These are phyloP conservation scores for Leptothorax acervorum DNA, from an alignment of 2,888 invertebrate species.

Conservation along the genomic window DNA sequence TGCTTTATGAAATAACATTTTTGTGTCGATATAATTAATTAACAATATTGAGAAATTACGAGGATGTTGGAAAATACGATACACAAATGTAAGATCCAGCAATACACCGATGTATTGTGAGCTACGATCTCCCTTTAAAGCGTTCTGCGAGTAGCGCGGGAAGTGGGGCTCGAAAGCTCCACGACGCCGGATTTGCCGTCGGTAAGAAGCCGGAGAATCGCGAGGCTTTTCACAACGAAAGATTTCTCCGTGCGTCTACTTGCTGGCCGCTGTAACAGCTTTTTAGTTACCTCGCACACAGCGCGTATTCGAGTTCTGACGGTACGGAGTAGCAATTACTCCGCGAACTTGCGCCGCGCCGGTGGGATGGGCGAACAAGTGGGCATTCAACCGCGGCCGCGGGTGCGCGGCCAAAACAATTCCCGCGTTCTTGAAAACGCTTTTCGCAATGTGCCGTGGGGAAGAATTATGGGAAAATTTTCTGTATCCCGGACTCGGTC, in stretches of 20 bases:
- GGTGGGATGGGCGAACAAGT: constrained; percentile 70
- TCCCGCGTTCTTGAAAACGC: constrained; percentile 60
- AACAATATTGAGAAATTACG: neutral
- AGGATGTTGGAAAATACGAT: neutral
- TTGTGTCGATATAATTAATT: neutral
- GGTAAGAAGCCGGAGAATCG: constrained; percentile 39
- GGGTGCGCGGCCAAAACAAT: constrained; percentile 67
- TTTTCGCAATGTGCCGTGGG: constrained; percentile 39
- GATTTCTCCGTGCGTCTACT: constrained; percentile 48
- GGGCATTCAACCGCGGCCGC: constrained; percentile 66
- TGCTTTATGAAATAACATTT: no score
- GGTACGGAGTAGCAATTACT: constrained; percentile 72
- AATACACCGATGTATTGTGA: neutral
- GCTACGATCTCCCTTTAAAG: neutral
- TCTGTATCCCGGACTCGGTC: constrained; percentile 44
- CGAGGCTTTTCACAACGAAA: constrained; percentile 48
- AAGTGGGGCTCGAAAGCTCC: constrained; percentile 18
- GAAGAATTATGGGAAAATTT: constrained; percentile 55
- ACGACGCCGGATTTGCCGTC: constrained; percentile 29
- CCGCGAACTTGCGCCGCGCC: constrained; percentile 54
- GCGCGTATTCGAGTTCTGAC: constrained; percentile 56
- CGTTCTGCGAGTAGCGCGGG: neutral
- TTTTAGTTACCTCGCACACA: constrained; percentile 48
- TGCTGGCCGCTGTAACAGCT: constrained; percentile 49
- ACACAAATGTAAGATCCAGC: neutral